These are phyloP conservation scores for Ceyx margarethae DNA, from an alignment of 2,113 vertebrate species.

Conservation along the genomic window DNA sequence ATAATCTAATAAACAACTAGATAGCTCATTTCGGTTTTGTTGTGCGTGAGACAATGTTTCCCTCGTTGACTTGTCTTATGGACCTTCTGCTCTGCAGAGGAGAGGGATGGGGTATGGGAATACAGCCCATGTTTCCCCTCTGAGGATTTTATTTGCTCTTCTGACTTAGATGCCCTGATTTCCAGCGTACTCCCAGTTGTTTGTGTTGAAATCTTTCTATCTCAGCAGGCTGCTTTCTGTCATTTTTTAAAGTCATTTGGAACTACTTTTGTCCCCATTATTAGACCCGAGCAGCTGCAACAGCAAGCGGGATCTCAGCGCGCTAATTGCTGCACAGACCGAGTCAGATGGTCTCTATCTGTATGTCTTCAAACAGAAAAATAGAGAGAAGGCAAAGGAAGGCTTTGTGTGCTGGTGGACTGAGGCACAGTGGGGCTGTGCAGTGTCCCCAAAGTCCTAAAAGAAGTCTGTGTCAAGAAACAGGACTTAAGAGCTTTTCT, in stretches of 20 bases:
- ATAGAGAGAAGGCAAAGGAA: background rate
- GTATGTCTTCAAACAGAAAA: background rate
- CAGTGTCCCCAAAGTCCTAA: background rate
- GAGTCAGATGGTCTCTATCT: background rate
- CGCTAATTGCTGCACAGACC: background rate
- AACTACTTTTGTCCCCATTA: background rate
- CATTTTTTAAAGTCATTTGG: background rate
- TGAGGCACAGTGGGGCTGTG: background rate
- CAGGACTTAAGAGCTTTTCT: background rate
- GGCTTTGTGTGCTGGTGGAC: background rate
- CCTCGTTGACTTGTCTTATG: background rate
- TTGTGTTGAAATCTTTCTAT: background rate
- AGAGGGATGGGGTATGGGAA: background rate
- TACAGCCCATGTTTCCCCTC: background rate
- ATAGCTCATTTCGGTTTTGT: conserved; percentile 11
- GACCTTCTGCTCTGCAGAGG: background rate
- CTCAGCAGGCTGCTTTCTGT: background rate
- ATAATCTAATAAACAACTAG: conserved; percentile 45
- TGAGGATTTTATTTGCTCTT: background rate
- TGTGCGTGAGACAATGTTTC: background rate
- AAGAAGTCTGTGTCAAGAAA: background rate
- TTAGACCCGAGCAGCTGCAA: background rate
- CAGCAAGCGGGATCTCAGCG: background rate
- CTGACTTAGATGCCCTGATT: background rate
- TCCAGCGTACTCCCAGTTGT: background rate